Evolutionary conservation across 1,140 invertebrate species (phyloP).

Genomic region (Bombus waltoni): DNA sequence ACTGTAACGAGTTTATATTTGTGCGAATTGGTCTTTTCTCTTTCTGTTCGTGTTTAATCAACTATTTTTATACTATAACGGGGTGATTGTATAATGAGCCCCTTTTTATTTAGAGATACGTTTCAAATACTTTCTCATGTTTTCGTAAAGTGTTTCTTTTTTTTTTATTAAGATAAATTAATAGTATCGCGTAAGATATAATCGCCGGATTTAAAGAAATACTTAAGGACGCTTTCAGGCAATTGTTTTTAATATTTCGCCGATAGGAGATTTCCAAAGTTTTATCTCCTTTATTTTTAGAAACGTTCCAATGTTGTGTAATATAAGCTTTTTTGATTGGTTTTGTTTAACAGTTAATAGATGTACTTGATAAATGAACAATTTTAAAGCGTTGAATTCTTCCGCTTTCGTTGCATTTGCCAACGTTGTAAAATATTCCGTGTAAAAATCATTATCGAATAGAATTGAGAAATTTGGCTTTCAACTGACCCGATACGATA

Average conservation of each 20-base stretch:
- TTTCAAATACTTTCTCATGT: neutral
- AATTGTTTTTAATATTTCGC: neutral
- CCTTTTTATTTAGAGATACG: neutral
- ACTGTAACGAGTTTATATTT: slow-evolving; percentile 67
- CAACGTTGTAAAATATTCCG: too few relatives aligned
- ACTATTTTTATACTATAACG: neutral
- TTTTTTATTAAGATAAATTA: neutral
- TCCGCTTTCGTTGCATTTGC: too few relatives aligned
- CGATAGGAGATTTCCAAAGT: too few relatives aligned
- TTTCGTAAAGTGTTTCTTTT: too few relatives aligned
- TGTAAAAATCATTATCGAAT: neutral
- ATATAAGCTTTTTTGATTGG: too few relatives aligned
- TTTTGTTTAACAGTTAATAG: too few relatives aligned
- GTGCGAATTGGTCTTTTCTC: slow-evolving; percentile 62
- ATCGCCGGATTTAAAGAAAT: neutral
- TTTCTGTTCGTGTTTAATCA: slow-evolving; percentile 3
- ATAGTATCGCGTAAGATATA: neutral
- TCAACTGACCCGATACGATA: neutral
- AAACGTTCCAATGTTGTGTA: too few relatives aligned
- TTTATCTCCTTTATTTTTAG: too few relatives aligned
- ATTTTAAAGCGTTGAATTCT: too few relatives aligned
- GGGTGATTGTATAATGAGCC: neutral
- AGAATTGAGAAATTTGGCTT: accelerated
- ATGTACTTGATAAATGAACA: too few relatives aligned
- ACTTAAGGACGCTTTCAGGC: neutral